These are phyloP conservation scores for Lasiommata megera DNA, from an alignment of 2,888 invertebrate genomes.

Conservation along the genomic window DNA sequence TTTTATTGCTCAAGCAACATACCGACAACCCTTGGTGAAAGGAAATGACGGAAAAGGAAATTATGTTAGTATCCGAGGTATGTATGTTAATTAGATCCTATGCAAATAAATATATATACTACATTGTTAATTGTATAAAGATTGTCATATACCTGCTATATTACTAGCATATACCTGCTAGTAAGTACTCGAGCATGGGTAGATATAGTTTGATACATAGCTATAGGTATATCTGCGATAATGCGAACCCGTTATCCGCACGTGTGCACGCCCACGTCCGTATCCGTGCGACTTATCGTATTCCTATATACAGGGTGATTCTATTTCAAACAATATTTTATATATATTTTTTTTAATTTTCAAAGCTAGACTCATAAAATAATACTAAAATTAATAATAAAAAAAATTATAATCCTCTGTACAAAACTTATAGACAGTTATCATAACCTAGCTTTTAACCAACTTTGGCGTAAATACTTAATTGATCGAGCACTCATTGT, in stretches of 20 bases:
- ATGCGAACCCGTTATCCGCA: constrained; percentile 60
- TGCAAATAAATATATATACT: no score
- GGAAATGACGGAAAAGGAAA: no score
- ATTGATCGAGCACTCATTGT: no score
- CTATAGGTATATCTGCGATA: constrained; percentile 50
- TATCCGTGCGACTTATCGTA: constrained; percentile 30
- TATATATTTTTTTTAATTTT: no score
- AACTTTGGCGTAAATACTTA: no score
- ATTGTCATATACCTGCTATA: background rate
- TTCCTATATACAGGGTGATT: constrained; percentile 6
- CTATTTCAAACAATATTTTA: background rate
- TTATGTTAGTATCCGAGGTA: constrained; percentile 1
- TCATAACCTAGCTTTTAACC: no score
- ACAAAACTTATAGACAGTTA: no score
- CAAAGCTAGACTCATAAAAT: no score
- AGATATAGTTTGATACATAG: constrained; percentile 1
- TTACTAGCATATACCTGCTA: background rate
- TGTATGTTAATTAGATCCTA: constrained; percentile 6
- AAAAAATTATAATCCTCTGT: no score
- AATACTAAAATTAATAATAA: no score
- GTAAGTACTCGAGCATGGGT: background rate
- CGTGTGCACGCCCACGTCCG: constrained; percentile 57
- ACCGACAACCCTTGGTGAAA: no score
- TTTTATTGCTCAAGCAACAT: no score
- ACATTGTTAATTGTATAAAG: background rate